Evolutionary conservation across 2,888 invertebrate genomes (phyloP).

Genomic region (Drosophila paranaensis): DNA sequence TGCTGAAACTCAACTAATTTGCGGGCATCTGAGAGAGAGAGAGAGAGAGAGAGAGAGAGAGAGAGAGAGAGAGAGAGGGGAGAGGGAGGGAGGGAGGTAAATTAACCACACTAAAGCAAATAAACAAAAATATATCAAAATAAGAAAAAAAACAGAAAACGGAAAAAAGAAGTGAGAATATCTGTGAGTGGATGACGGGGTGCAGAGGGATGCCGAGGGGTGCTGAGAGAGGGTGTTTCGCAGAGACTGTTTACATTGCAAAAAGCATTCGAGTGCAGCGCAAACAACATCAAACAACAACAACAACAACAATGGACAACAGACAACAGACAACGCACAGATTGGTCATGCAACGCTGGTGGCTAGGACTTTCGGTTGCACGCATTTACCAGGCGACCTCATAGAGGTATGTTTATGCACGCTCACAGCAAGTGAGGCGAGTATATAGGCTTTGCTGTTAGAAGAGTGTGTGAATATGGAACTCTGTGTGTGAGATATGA

Average conservation of each 20-base stretch:
- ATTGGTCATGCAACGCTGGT: slow-evolving; percentile 55
- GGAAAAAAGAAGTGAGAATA: slow-evolving; percentile 56
- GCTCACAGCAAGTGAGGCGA: neutral
- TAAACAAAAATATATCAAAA: slow-evolving; percentile 46
- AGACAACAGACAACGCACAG: slow-evolving; percentile 37
- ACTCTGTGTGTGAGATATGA: too few relatives aligned
- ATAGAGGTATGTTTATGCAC: slow-evolving; percentile 54
- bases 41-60: neutral
- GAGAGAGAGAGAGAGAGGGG: slow-evolving; percentile 6
- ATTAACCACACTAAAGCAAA: slow-evolving; percentile 73
- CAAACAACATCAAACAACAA: slow-evolving; percentile 63
- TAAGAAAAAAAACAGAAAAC: neutral
- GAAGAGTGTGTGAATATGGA: too few relatives aligned
- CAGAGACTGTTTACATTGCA: slow-evolving; percentile 75
- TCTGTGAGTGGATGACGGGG: slow-evolving; percentile 38
- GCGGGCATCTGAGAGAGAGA: slow-evolving; percentile 32
- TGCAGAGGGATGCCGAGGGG: neutral
- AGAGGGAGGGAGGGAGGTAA: slow-evolving; percentile 26
- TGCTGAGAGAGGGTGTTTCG: slow-evolving; percentile 16
- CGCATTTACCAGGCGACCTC: slow-evolving; percentile 63
- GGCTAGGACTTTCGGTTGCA: slow-evolving; percentile 48
- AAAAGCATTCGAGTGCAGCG: slow-evolving; percentile 78
- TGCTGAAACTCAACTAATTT: slow-evolving; percentile 71
- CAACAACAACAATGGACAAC: slow-evolving; percentile 25
- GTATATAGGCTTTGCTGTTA: neutral